Base-by-base conservation (phyloP, 2,888 invertebrate genomes). In the Lycaena phlaeas region DNA sequence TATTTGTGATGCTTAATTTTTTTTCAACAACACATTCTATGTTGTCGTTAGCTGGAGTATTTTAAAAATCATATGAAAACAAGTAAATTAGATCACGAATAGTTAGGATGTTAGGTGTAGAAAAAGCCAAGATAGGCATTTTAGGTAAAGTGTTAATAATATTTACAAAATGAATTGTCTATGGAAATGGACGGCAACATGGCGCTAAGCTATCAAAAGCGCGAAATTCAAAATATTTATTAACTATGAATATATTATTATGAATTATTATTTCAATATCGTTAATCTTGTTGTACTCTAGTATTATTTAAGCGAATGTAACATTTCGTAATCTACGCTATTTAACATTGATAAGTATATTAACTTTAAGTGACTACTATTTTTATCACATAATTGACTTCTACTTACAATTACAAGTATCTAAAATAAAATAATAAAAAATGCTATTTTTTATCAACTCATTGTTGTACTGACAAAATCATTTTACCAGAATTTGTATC, bases 101-200 rank as follows among this genome's bases (percentile, higher is more conserved):
- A 18, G 18, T 18, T 4, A 18, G 6, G 6, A 18, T 4, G 6
- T 18, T 4, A 18, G 18, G 3, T 18, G 3, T 18, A 6, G 18
- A 7, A n/a, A n/a, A 28, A 29, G 14, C 14, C 10, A 10, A 29
- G 29, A n/a, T 14, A 14, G n/a, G n/a, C n/a, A n/a, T n/a, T n/a
- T n/a, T n/a, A n/a, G n/a, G n/a, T n/a, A n/a, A n/a, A n/a, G n/a
- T n/a, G n/a, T n/a, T n/a, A n/a, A n/a, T n/a, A n/a, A n/a, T n/a
- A n/a, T n/a, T n/a, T n/a, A n/a, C n/a, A n/a, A 28, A 14, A 28
- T 28, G 12, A 28, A 28, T 27, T 27, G 27, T 14, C n/a, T 14
- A n/a, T n/a, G 29, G 28, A 14, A 28, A 62, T 78, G 79, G 79
- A 81, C 79, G 79, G 79, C 59, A 65, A 71, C 64, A 73, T 74